phyloP scores from a whole-genome alignment of 1,140 invertebrate genomes.

The Piezodorus guildinii region DNA sequence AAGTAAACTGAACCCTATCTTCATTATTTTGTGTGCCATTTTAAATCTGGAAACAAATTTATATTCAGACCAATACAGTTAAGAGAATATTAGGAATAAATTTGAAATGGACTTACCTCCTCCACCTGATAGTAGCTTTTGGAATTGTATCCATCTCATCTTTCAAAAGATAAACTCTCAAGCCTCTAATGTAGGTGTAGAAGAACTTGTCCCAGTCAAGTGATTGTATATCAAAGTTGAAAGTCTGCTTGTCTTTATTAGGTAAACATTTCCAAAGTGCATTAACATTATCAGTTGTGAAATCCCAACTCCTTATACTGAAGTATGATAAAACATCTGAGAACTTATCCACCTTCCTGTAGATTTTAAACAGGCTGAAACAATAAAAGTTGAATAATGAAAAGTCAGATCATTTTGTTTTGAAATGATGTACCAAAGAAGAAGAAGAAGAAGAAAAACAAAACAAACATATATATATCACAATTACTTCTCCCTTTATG shows the following conservation, averaged over 20 bases:
- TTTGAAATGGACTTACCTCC: slow-evolving; percentile 23
- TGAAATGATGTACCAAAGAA: too few relatives aligned
- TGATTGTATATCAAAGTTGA: slow-evolving; percentile 52
- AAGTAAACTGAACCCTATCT: background rate
- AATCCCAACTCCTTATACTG: slow-evolving; percentile 54
- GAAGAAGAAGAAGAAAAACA: too few relatives aligned
- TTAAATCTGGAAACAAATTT: slow-evolving; percentile 16
- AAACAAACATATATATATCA: too few relatives aligned
- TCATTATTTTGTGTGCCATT: slow-evolving; percentile 14
- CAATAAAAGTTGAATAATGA: background rate
- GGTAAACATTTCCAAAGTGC: slow-evolving; percentile 47
- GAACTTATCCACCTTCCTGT: slow-evolving; percentile 60
- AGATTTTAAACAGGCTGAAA: slow-evolving; percentile 56
- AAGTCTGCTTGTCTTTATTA: slow-evolving; percentile 47
- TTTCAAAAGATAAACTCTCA: slow-evolving; percentile 47
- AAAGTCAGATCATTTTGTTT: too few relatives aligned
- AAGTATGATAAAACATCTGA: slow-evolving; percentile 57
- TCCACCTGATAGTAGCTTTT: slow-evolving; percentile 27
- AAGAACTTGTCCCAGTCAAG: slow-evolving; percentile 49
- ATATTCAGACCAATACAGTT: background rate
- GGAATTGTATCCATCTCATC: slow-evolving; percentile 43
- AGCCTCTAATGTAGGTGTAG: slow-evolving; percentile 43
- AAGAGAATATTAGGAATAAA: background rate
- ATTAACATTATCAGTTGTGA: slow-evolving; percentile 53
- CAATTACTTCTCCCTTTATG: too few relatives aligned